These are phyloP conservation scores for Oreonectes daqikongensis DNA, from an alignment of 2,797 vertebrate species.

Conservation along the genomic window DNA sequence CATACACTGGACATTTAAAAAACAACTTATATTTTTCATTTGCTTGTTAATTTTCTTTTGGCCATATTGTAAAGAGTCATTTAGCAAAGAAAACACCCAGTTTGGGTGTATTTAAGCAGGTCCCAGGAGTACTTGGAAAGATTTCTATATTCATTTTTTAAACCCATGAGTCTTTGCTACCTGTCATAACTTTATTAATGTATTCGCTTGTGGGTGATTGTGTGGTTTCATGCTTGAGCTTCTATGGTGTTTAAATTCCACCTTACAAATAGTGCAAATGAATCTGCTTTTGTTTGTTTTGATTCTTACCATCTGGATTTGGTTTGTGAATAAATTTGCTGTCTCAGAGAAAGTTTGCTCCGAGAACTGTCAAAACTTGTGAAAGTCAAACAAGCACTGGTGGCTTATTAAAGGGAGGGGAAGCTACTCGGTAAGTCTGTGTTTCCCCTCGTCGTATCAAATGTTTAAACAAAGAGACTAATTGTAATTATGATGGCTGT, in stretches of 20 bases:
- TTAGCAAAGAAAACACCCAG: not conserved
- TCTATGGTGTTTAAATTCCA: not conserved
- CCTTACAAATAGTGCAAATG: not conserved
- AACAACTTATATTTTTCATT: not conserved
- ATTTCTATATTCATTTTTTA: not conserved
- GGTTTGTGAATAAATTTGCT: not conserved
- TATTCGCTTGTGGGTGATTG: not conserved
- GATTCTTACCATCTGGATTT: not conserved
- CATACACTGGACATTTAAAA: no score
- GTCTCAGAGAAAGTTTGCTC: not conserved
- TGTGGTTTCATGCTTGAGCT: not conserved
- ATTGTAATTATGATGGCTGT: not conserved
- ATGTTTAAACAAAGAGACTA: not conserved
- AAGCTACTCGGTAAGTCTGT: not conserved
- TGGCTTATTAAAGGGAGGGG: not conserved
- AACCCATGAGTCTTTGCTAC: not conserved
- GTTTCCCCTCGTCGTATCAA: not conserved
- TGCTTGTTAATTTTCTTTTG: not conserved
- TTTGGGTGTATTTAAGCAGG: not conserved
- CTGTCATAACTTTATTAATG: not conserved
- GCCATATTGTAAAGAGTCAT: not conserved
- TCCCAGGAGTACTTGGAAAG: not conserved
- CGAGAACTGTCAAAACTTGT: not conserved
- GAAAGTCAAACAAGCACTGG: conserved; percentile 3
- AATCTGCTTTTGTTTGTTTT: conserved; percentile 1